A percentile compares a stretch with the other conserved stretches of the same genome.
Evolutionary conservation across 2,797 vertebrate species (phyloP).

Genomic region (Gephyroberyx darwinii): DNA sequence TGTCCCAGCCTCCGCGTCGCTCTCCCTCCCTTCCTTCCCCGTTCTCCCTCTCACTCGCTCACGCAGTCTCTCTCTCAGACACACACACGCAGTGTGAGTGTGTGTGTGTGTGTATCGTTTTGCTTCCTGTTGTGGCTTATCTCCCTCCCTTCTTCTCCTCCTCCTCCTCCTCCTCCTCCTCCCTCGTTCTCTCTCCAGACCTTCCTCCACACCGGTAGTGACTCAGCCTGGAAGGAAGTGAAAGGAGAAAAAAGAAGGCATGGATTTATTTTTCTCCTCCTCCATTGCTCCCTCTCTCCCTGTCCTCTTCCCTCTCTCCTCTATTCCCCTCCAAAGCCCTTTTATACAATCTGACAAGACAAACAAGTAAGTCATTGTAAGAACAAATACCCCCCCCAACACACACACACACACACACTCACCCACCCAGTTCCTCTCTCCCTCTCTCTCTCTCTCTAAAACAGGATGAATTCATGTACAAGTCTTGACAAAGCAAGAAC

Average conservation of each 20-base stretch:
- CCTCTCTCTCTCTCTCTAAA: constrained; percentile 39
- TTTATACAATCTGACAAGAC: constrained; percentile 82
- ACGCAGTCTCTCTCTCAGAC: constrained; percentile 67
- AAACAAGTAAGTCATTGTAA: constrained; percentile 86
- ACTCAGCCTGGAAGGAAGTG: constrained; percentile 95
- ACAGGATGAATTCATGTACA: constrained; percentile 64
- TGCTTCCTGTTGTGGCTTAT: constrained; percentile 81
- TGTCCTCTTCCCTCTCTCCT: constrained; percentile 30
- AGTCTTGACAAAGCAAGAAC: constrained; percentile 49
- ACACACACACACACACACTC: constrained; percentile 24
- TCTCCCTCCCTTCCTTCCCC: constrained; percentile 82
- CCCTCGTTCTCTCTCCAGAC: constrained; percentile 86
- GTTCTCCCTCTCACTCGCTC: constrained; percentile 84
- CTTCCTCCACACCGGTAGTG: constrained; percentile 91
- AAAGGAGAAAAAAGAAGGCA: constrained; percentile 79
- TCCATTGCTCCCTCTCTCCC: constrained; percentile 37
- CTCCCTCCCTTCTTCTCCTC: constrained; percentile 62
- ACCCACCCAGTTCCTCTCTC: constrained; percentile 61
- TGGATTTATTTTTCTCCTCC: constrained; percentile 77
- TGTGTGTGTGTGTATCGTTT: constrained; percentile 59
- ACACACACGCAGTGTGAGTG: constrained; percentile 56
- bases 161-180: constrained; percentile 67
- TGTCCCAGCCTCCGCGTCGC: constrained; percentile 82
- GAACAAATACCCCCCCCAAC: constrained; percentile 62
- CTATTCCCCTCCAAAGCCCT: constrained; percentile 47